Evolutionary conservation across 2,113 vertebrate genomes (phyloP), one percentile per base, ranked within the genome.

Genomic region (Ciconia maguari): DNA sequence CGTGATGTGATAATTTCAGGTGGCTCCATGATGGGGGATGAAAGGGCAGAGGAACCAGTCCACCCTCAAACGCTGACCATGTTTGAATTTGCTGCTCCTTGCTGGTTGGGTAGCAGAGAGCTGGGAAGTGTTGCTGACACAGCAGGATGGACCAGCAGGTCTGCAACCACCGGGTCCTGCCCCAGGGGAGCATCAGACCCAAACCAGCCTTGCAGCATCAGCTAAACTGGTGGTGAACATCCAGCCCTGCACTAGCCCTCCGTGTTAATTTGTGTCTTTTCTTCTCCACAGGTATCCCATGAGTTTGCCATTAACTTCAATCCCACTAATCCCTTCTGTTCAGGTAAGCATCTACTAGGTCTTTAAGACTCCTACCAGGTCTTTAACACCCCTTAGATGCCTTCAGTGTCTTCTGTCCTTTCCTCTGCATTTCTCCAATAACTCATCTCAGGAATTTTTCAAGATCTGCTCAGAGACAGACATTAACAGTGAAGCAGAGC

Each of bases 261-360:
- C 4, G 0, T 13, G 34, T 52, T 87, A 36, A 91, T 42, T 46
- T 38, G 36, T 4, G 4, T 54, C 54, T 91, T 81, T 78, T 90
- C 79, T 94, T 95, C 76, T 97, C 87, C 94, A 25, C 96, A 99
- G 99, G 99, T 99, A 41, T 99, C 99, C 68, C 99, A 99, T 19
- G 99, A 99, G 95, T 99, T 99, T 97, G 99, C 99, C 92, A 99
- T 99, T 97, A 99, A 99, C 97, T 99, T 99, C 97, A 98, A 99
- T 87, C 99, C 99, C 88, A 99, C 99, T 12, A 99, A 99, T 96
- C 99, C 99, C 0, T 99, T 99, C 98, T 99, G 99, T 93, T 99
- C 98, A 83, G 99, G 99, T 99, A 93, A 99, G 98, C 44, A 25
- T 14, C 41, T 93, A 0, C 34, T 74, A 64, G 49, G 29, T 64